These are phyloP conservation scores for Geodia barretti DNA, from an alignment of 37 sponge, comb jelly and placozoan species.

Conservation along the genomic window DNA sequence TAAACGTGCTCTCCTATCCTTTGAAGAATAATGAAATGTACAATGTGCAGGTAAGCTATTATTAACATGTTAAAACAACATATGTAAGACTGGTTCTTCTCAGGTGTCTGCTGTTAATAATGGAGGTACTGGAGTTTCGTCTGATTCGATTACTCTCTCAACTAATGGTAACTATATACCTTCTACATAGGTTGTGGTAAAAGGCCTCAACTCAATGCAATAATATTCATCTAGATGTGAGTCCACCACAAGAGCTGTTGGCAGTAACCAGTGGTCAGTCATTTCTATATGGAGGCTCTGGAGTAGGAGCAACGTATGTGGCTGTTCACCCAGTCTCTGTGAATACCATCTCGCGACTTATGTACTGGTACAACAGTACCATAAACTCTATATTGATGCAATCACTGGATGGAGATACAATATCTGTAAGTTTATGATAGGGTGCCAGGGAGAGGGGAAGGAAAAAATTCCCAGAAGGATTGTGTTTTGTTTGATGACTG, in stretches of 20 bases:
- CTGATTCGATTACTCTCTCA: not conserved
- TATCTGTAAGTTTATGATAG: constrained; percentile 8
- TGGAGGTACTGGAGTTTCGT: constrained; percentile 25
- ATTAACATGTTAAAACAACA: not conserved
- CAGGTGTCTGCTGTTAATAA: constrained; percentile 24
- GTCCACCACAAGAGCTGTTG: constrained; percentile 41
- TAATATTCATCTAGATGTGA: not conserved
- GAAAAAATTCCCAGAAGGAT: too few species aligned
- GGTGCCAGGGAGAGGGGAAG: too few species aligned
- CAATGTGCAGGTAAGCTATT: not conserved
- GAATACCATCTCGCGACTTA: constrained; percentile 20
- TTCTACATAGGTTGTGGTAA: not conserved
- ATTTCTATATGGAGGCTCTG: not conserved
- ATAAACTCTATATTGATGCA: not conserved
- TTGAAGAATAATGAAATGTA: not conserved
- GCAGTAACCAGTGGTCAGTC: not conserved
- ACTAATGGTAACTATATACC: constrained; percentile 7
- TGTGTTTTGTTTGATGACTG: not conserved
- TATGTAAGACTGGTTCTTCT: too few species aligned
- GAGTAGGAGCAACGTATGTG: not conserved
- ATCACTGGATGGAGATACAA: constrained; percentile 16
- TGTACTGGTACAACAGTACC: constrained; percentile 28
- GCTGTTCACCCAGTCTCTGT: constrained; percentile 17
- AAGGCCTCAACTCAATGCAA: not conserved
- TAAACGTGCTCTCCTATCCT: not conserved